These are phyloP conservation scores for Telenomus remus DNA, from an alignment of 1,140 invertebrate genomes.

Conservation along the genomic window DNA sequence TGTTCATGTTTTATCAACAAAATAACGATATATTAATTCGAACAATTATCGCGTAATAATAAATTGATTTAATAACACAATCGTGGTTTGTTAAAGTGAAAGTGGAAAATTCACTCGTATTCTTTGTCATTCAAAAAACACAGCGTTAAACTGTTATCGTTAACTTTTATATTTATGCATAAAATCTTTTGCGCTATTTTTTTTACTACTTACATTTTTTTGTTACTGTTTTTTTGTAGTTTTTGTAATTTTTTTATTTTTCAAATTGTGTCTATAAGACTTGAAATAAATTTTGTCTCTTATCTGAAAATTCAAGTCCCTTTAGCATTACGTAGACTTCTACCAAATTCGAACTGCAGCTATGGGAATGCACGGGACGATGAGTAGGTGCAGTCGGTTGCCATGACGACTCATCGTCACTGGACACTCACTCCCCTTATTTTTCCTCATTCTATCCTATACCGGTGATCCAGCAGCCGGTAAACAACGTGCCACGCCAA, in stretches of 20 bases:
- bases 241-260: slow-evolving; percentile 14
- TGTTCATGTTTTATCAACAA: slow-evolving; percentile 10
- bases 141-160: too few relatives aligned
- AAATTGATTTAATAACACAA: slow-evolving; percentile 10
- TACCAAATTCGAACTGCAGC: slow-evolving; percentile 71
- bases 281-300: slow-evolving; percentile 34
- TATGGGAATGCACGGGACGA: slow-evolving; percentile 67
- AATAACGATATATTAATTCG: slow-evolving; percentile 44
- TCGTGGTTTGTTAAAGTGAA: slow-evolving; percentile 36
- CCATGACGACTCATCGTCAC: slow-evolving; percentile 74
- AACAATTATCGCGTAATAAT: slow-evolving; percentile 35
- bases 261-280: slow-evolving; percentile 9
- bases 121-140: too few relatives aligned
- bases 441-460: slow-evolving; percentile 59
- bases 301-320: slow-evolving; percentile 52
- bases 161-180: too few relatives aligned
- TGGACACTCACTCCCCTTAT: slow-evolving; percentile 70
- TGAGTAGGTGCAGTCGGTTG: slow-evolving; percentile 74
- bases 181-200: too few relatives aligned
- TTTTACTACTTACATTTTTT: too few relatives aligned
- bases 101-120: too few relatives aligned
- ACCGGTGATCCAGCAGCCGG: slow-evolving; percentile 66
- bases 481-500: slow-evolving; percentile 70
- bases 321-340: slow-evolving; percentile 54
- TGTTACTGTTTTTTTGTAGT: slow-evolving; percentile 1